Evolutionary conservation across 1,140 invertebrate species (phyloP).

Genomic region (Drosophila fuyamai): DNA sequence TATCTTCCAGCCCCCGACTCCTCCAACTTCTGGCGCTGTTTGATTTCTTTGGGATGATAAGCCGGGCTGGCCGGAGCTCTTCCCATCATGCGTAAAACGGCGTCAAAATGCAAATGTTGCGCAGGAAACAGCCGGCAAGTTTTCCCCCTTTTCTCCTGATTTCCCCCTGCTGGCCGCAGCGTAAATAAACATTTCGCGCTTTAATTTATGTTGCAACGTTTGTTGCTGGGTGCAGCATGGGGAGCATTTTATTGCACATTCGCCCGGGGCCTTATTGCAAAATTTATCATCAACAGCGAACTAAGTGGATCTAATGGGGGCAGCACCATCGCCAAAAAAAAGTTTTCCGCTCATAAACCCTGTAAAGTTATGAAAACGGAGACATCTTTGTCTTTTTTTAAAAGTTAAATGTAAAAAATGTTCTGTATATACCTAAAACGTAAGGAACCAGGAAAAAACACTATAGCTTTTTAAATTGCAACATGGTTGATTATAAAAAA

Average conservation of each 20-base stretch:
- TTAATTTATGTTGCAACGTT: slow-evolving; percentile 70
- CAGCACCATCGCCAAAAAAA: slow-evolving; percentile 25
- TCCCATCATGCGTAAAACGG: slow-evolving; percentile 77
- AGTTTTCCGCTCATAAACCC: slow-evolving; percentile 32
- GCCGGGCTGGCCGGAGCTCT: slow-evolving; percentile 48
- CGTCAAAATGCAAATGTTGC: slow-evolving; percentile 79
- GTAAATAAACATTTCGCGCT: slow-evolving; percentile 80
- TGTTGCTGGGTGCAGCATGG: slow-evolving; percentile 51
- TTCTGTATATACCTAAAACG: too few species aligned
- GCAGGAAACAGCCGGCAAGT: slow-evolving; percentile 62
- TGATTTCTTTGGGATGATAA: slow-evolving; percentile 74
- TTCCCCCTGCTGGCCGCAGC: slow-evolving; percentile 12
- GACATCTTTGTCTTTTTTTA: background rate
- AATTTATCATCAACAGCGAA: slow-evolving; percentile 62
- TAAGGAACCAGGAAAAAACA: too few species aligned
- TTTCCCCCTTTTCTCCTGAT: slow-evolving; percentile 12
- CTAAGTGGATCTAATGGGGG: slow-evolving; percentile 49
- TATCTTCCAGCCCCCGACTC: background rate
- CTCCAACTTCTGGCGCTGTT: slow-evolving; percentile 50
- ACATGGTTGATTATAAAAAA: too few species aligned
- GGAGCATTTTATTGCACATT: slow-evolving; percentile 75
- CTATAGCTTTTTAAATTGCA: too few species aligned
- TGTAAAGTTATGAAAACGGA: slow-evolving; percentile 23
- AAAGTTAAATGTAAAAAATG: too few species aligned
- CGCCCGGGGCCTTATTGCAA: slow-evolving; percentile 49